Evolutionary conservation across 2,113 vertebrate genomes (phyloP), one percentile per base, ranked within the genome.

Genomic region (Dinomys branickii): DNA sequence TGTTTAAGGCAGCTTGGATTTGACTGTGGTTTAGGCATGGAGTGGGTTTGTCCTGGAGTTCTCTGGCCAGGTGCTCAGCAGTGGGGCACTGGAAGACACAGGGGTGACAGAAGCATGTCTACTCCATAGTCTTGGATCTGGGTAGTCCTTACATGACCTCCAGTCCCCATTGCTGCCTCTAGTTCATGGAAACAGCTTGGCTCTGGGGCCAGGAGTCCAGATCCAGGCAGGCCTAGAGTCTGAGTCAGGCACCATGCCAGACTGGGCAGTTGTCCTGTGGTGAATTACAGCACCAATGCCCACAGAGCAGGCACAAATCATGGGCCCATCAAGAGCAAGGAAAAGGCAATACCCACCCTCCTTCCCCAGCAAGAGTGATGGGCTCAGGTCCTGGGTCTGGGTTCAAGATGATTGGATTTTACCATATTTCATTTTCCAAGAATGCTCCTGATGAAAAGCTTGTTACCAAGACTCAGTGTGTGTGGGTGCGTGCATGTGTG

Each of bases 391-490:
- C 77, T 20, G 28, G 87, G 75, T 92, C 91, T 93, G 96, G 92
- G 85, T 94, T 97, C 94, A 65, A 90, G 87, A 92, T 78, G 87
- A 87, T 80, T 90, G 88, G 92, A 80, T 89, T 95, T 94, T 12
- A 93, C 0, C 2, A 71, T 85, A 85, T 94, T 96, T 95, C 87
- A 96, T 95, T 94, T 97, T 78, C 88, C 88, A 9, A 59, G 91
- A 73, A 80, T 54, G 1, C 50, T 89, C 59, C 73, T 89, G 71
- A 54, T 75, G 33, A 85, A 82, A 83, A 69, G 58, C 86, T 81
- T 77, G 86, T 30, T 69, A 50, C 78, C 38, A 82, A 47, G 58
- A 69, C 50, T 2, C 2, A 12, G n/a, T 16, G 17, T 56, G 26
- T 56, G 56, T 81, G 83, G 78, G 38, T 3, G 19, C 59, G 52